Evolutionary conservation across 2,797 vertebrate genomes (phyloP), one percentile per base, ranked within the genome.

Genomic region (Hoplostethus atlanticus): DNA sequence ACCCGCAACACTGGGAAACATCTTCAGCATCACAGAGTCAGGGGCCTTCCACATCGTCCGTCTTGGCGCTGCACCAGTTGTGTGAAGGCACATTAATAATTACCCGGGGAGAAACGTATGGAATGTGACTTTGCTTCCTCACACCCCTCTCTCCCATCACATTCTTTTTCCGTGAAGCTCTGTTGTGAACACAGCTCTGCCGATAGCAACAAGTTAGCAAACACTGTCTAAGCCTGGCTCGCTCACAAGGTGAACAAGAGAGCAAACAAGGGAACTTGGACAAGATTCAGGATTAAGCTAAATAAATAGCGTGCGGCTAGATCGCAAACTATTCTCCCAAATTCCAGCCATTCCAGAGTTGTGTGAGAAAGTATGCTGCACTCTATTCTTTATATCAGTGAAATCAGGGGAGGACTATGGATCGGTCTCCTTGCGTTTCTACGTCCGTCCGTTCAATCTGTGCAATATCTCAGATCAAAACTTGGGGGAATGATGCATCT

Each of bases 21-120:
- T 17, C 12, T 38, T 51, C 13, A 70, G 47, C 15, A 57, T 52
- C 64, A 17, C 57, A 66, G 25, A 40, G 61, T 6, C 30, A 36
- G 48, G 6, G 50, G 50, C 17, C 28, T 2, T 57, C 69, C 50
- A 64, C 56, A 40, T 80, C 60, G 21, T 3, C 55, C 44, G 11
- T 79, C 72, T 81, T 81, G 50, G 71, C 54, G 51, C 56, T 28
- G 61, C 77, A 61, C 48, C 51, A 55, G 57, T 68, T 28, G 34
- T 76, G 47, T 53, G 73, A 87, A 73, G 76, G 80, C 58, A 67
- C 38, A 90, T 93, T 90, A 93, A 93, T 93, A 76, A 93, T 92
- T 93, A 88, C 70, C 83, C 51, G 8, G 64, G 9, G 48, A 90
- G 80, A 84, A 91, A 93, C 88, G 86, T 84, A 28, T 71, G 85